Evolutionary conservation across 1,140 invertebrate genomes (phyloP).

Genomic region (Myzus persicae): DNA sequence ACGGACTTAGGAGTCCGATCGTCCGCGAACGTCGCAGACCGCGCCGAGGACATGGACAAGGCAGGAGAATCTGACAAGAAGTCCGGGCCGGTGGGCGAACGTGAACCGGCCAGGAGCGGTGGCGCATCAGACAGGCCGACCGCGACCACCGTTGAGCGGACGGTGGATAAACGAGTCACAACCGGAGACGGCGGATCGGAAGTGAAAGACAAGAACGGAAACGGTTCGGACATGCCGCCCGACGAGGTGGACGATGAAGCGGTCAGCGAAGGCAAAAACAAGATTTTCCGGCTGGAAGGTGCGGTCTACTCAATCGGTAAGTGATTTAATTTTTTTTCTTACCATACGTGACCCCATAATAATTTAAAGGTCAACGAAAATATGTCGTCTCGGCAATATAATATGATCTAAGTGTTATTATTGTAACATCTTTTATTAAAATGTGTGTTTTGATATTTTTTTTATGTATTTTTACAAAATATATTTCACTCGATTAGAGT

Average conservation of each 20-base stretch:
- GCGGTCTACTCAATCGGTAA: slow-evolving; percentile 39
- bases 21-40: not conserved
- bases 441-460: not conserved
- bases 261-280: not conserved
- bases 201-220: not conserved
- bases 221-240: not conserved
- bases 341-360: not conserved
- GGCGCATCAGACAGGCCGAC: not conserved
- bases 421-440: no score
- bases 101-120: not conserved
- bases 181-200: not conserved
- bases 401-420: no score
- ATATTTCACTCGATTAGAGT: not conserved
- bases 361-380: not conserved
- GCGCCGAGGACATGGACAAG: not conserved
- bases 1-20: not conserved
- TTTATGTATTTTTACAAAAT: not conserved
- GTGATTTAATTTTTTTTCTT: not conserved
- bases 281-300: slow-evolving; percentile 33
- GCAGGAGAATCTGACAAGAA: not conserved
- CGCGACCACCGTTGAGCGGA: not conserved
- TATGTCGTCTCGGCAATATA: not conserved
- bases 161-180: not conserved
- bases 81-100: not conserved
- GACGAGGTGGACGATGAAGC: not conserved